phyloP scores from a whole-genome alignment of 2,797 vertebrate species.

The Spea hammondii region DNA sequence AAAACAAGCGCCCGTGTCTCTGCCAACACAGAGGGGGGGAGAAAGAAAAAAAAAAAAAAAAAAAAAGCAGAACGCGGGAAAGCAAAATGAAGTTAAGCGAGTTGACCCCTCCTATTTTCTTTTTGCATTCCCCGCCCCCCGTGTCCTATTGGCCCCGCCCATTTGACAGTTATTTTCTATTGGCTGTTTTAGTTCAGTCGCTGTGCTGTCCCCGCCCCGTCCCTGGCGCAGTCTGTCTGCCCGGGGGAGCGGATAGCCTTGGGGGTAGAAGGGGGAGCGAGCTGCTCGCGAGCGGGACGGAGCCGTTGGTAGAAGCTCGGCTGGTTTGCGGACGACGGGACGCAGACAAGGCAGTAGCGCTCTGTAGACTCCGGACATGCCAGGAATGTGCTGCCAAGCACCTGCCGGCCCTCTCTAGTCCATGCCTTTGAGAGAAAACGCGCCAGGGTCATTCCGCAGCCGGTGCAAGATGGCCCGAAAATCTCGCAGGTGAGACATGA shows the following conservation, averaged over 20 bases:
- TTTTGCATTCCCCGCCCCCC: not conserved
- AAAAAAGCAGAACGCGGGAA: conserved; percentile 41
- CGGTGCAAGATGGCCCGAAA: conserved; percentile 8
- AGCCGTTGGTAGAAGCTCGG: conserved; percentile 13
- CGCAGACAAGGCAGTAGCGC: too few species aligned
- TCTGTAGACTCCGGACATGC: conserved; percentile 2
- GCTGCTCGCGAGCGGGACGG: not conserved
- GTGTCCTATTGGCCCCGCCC: conserved; percentile 6
- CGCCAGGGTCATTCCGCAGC: not conserved
- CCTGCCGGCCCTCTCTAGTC: not conserved
- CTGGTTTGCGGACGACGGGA: too few species aligned
- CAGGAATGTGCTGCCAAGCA: not conserved
- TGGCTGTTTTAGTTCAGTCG: not conserved
- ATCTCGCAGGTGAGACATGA: conserved; percentile 21
- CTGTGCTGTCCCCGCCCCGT: not conserved
- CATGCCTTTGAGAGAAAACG: not conserved
- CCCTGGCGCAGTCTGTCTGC: conserved; percentile 1
- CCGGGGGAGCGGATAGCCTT: not conserved
- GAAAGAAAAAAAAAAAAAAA: not conserved
- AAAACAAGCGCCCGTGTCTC: not conserved
- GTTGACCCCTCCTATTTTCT: not conserved
- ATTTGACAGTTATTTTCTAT: not conserved
- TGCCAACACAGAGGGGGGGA: not conserved
- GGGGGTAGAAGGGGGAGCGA: conserved; percentile 1
- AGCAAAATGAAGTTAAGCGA: not conserved